Evolutionary conservation across 2,797 vertebrate genomes (phyloP).

Genomic region (Moxostoma hubbsi): DNA sequence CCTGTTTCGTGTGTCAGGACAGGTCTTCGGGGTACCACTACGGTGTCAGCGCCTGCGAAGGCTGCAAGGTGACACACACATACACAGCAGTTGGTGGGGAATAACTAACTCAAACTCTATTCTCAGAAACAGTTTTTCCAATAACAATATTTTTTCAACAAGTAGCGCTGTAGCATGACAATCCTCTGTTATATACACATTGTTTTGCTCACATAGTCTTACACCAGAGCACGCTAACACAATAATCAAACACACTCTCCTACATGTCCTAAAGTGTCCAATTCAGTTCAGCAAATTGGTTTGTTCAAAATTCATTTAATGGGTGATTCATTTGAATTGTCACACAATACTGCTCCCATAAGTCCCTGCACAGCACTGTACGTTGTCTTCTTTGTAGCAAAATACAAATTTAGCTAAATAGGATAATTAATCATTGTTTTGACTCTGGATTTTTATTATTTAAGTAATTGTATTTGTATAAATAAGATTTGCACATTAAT

Average conservation of each 20-base stretch:
- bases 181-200: neutral
- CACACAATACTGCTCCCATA: too few species aligned
- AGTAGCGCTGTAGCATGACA: neutral
- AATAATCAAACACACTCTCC: neutral
- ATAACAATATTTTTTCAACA: neutral
- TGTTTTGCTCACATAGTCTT: neutral
- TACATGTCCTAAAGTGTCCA: neutral
- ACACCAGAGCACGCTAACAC: neutral
- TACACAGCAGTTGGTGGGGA: neutral
- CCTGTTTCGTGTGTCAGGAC: conserved; percentile 89
- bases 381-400: too few species aligned
- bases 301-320: too few species aligned
- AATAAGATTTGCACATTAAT: too few species aligned
- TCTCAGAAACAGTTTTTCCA: too few species aligned
- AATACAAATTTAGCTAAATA: too few species aligned
- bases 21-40: conserved; percentile 90
- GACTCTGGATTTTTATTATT: too few species aligned
- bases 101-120: neutral
- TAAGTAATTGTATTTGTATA: too few species aligned
- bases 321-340: too few species aligned
- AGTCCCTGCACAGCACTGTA: too few species aligned
- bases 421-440: too few species aligned
- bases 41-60: conserved; percentile 88
- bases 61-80: conserved; percentile 62
- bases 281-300: too few species aligned